Conservation (phyloP, 2,888 invertebrate species). For the Nymphalis urticae region DNA sequence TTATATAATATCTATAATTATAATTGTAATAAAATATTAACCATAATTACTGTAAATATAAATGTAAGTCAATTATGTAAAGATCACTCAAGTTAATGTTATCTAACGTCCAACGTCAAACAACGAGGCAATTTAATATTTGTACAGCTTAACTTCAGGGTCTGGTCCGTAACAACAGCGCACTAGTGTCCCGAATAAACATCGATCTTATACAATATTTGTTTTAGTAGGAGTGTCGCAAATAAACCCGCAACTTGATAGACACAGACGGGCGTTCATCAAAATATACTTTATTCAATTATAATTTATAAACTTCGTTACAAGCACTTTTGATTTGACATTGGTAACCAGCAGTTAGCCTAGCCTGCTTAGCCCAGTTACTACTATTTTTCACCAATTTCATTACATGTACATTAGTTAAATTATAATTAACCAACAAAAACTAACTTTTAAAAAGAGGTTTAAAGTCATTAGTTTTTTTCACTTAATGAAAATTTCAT, state of each 20-base stretch:
- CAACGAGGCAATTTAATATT: conserved; percentile 65
- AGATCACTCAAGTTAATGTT: conserved; percentile 14
- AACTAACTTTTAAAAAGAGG: not conserved
- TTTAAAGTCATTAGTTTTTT: too few relatives aligned
- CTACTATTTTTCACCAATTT: too few relatives aligned
- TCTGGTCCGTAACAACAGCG: conserved; percentile 51
- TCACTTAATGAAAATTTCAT: too few relatives aligned
- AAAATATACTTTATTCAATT: not conserved
- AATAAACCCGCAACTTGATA: conserved; percentile 48
- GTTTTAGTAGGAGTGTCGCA: conserved; percentile 54
- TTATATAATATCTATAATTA: too few relatives aligned
- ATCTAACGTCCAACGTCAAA: conserved; percentile 25
- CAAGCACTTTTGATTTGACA: too few relatives aligned
- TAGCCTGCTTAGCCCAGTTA: too few relatives aligned
- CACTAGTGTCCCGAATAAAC: conserved; percentile 67
- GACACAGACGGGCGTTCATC: conserved; percentile 20
- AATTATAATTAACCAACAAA: not conserved
- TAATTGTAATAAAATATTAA: not conserved
- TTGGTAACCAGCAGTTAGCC: too few relatives aligned
- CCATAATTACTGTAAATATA: not conserved
- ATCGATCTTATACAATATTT: conserved; percentile 66
- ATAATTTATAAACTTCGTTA: too few relatives aligned
- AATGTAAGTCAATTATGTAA: not conserved
- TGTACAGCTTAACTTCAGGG: conserved; percentile 56
- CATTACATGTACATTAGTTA: too few relatives aligned